Base-by-base conservation (phyloP, 37 sponge, comb jelly and placozoan species). In the Eunapius fragilis region DNA sequence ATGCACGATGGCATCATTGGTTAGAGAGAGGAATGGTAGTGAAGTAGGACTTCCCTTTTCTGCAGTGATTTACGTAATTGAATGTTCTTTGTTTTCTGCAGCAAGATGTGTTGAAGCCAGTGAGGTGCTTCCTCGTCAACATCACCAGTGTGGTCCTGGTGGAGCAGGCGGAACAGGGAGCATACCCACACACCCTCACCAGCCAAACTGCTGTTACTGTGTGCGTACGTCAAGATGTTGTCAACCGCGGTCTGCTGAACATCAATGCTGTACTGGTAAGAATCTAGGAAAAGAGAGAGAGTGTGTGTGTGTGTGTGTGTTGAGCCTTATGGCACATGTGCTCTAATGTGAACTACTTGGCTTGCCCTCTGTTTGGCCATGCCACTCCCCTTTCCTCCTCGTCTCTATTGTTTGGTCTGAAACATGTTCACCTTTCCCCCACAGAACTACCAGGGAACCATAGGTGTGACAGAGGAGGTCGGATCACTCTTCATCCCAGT, bases 121-220 rank as follows among this genome's bases (percentile, higher is more conserved):
- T 37, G 0, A 95, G 94, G 77, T 75, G 37, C 37, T 97, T 97
- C 68, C 58, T 75, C 30, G 94, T 97, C 37, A 87, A 78, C 68
- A 85, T 97, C 31, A 88, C 88, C 3, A 69, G 69, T 37, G 97
- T 94, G 70, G 41, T 50, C 70, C 81, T 97, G 37, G 80, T 82
- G 9, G 70, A 85, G 26, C 87, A 88, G 72, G 68, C 80, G 0
- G 86, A 82, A 41, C 71, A 77, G 88, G 36, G 75, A 76, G 78
- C 86, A 88, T 45, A 75, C 28, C 92, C 93, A 73, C 74, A 83
- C 3, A 38, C 79, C 24, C 9, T 22, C 71, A 69, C 82, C 26
- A 87, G 73, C 41, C 48, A 79, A 35, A 82, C 74, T 28, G 35
- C 36, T 10, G 80, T 88, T 3, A 71, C 45, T 2, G 84, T 96